These are phyloP conservation scores for Tapirus indicus DNA, from an alignment of 2,797 vertebrate genomes.

Conservation along the genomic window DNA sequence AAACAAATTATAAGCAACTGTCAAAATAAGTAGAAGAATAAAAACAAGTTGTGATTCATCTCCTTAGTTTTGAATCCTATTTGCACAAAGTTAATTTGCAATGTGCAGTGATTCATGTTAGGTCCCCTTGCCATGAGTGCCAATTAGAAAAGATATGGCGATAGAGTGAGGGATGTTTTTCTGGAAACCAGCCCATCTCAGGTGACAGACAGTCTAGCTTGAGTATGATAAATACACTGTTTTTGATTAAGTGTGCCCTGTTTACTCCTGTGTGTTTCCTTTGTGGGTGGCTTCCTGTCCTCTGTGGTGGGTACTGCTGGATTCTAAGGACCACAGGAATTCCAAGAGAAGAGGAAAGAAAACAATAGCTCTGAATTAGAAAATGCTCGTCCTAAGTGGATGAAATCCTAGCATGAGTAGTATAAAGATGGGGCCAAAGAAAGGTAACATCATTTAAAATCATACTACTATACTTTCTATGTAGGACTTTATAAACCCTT, in stretches of 20 bases:
- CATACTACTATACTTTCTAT: neutral
- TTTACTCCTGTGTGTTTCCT: neutral
- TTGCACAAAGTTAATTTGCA: slow-evolving; percentile 7
- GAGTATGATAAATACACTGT: neutral
- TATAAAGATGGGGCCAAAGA: neutral
- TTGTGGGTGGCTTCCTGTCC: neutral
- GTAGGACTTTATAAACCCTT: neutral
- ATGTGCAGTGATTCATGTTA: neutral
- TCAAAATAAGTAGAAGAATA: neutral
- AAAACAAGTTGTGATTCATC: neutral
- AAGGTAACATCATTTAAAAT: neutral
- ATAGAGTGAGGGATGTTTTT: neutral
- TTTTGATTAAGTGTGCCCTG: neutral
- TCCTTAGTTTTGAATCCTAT: slow-evolving; percentile 1
- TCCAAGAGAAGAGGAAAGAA: neutral
- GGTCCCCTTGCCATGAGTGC: neutral
- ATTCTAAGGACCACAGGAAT: neutral
- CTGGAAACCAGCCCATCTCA: neutral
- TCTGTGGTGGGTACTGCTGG: neutral
- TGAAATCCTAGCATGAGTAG: neutral
- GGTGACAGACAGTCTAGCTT: neutral
- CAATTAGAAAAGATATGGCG: neutral
- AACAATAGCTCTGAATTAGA: neutral
- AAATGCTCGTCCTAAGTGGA: neutral
- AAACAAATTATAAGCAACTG: neutral